Evolutionary conservation across 1,140 invertebrate species (phyloP).

Genomic region (Aphaenogaster ashmeadi): DNA sequence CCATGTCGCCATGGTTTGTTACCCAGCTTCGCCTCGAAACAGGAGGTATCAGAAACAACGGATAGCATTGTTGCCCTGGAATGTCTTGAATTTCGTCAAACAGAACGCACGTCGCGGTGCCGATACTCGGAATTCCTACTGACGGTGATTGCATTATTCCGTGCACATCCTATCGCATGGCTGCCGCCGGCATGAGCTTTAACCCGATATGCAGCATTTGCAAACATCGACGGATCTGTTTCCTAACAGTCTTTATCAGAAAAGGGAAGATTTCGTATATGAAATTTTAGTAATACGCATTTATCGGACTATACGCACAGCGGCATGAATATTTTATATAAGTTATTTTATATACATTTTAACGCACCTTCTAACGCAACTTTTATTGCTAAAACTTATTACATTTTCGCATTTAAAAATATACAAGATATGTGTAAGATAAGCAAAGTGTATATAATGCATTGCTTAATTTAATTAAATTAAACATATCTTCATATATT

Average conservation of each 20-base stretch:
- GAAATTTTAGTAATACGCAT: constrained; percentile 1
- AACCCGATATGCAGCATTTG: constrained; percentile 60
- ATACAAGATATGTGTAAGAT: background rate
- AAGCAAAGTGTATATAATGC: background rate
- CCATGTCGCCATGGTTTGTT: constrained; percentile 32
- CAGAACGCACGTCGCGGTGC: constrained; percentile 23
- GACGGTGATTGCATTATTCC: constrained; percentile 71
- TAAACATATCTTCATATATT: constrained; percentile 11
- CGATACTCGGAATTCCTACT: constrained; percentile 68
- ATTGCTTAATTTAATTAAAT: background rate
- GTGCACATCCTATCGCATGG: constrained; percentile 60
- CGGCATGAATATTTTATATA: background rate
- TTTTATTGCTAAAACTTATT: background rate
- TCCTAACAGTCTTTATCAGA: constrained; percentile 16
- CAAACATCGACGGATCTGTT: constrained; percentile 30
- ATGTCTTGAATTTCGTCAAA: constrained; percentile 72
- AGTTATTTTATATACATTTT: background rate
- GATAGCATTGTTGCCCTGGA: constrained; percentile 47
- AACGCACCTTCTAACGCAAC: background rate
- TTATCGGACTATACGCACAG: too few species aligned
- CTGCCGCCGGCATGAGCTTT: constrained; percentile 30
- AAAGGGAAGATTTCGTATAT: background rate
- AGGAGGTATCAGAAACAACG: constrained; percentile 51
- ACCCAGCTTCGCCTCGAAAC: background rate
- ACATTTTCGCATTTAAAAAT: background rate